Base-by-base conservation (phyloP, 1,140 invertebrate species). In the Macrostomum lignano region DNA sequence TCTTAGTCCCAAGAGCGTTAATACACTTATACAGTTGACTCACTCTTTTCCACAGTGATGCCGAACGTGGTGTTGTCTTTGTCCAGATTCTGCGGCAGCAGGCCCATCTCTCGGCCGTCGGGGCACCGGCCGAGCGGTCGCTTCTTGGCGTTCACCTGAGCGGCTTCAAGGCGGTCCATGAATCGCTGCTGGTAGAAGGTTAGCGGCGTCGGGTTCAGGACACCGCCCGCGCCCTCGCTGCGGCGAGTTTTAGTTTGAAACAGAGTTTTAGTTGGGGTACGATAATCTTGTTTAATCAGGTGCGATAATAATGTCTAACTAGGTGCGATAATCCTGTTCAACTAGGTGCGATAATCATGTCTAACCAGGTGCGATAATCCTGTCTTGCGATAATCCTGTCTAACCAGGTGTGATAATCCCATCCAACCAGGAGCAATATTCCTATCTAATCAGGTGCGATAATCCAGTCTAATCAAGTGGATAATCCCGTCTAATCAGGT, bases 171-270 rank as follows among this genome's bases (percentile, higher is more conserved):
- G 11, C 29, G 36, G 31, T 56, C 47, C 5, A 44, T 7, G 9
- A 39, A 36, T 23, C 37, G 44, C 38, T 56, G 47, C 17, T 49
- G 40, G 33, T 49, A 56, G 11, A 47, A 30, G 17, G 47, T 48
- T 33, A 49, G 49, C 7, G 45, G 47, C 3, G 33, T n/a, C 9
- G 55, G 55, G 25, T 52, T 51, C 3, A 49, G 42, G n/a, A 51
- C 30, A 28, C 51, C 45, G 31, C 40, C 44, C 13, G 49, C 41
- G 14, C 37, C 45, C 21, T 38, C 35, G 6, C 41, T 44, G 2
- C 45, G 43, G 10, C 45, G 46, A 11, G 45, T 48, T 13, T 36
- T 46, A n/a, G n/a, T n/a, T n/a, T n/a, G n/a, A n/a, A n/a, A n/a
- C n/a, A n/a, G n/a, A n/a, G n/a, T n/a, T n/a, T n/a, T n/a, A n/a